Percentiles rank a stretch among this genome's conserved stretches.
These are phyloP conservation scores for Rhagonycha lutea DNA, from an alignment of 2,888 invertebrate genomes.

Conservation along the genomic window DNA sequence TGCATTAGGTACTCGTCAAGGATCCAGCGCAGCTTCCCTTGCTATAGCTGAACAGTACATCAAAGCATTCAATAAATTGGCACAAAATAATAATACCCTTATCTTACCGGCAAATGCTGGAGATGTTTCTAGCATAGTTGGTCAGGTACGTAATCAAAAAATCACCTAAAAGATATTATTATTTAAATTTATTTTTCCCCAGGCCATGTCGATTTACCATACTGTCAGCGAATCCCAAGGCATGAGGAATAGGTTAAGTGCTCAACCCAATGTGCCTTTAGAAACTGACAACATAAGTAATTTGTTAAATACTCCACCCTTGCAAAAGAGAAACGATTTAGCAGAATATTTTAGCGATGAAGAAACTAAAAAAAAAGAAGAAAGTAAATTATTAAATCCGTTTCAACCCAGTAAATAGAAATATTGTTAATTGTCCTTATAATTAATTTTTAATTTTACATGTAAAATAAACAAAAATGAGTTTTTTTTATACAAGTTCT, in stretches of 20 bases:
- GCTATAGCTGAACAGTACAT: constrained; percentile 96
- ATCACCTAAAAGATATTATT: not conserved
- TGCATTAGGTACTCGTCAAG: constrained; percentile 64
- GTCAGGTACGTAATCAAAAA: constrained; percentile 66
- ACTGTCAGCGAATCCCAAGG: constrained; percentile 55
- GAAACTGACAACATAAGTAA: not conserved
- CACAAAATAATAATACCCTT: constrained; percentile 91
- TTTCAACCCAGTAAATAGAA: constrained; percentile 29
- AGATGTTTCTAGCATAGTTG: constrained; percentile 77
- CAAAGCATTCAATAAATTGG: constrained; percentile 88
- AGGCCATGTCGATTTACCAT: constrained; percentile 68
- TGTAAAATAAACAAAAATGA: not conserved
- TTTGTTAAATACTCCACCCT: not conserved
- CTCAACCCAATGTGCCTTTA: not conserved
- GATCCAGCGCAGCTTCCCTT: constrained; percentile 88
- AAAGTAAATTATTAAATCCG: constrained; percentile 20
- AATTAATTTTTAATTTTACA: not conserved
- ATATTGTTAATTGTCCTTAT: constrained; percentile 15
- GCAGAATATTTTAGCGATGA: constrained; percentile 54
- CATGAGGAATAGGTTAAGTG: not conserved
- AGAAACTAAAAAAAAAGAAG: constrained; percentile 44
- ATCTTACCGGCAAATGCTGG: constrained; percentile 91
- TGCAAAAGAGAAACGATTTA: constrained; percentile 39
- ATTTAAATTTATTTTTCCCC: constrained; percentile 39
- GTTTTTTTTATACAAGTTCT: not conserved